phyloP scores from a whole-genome alignment of 2,888 invertebrate species.

The Dioctria rufipes region DNA sequence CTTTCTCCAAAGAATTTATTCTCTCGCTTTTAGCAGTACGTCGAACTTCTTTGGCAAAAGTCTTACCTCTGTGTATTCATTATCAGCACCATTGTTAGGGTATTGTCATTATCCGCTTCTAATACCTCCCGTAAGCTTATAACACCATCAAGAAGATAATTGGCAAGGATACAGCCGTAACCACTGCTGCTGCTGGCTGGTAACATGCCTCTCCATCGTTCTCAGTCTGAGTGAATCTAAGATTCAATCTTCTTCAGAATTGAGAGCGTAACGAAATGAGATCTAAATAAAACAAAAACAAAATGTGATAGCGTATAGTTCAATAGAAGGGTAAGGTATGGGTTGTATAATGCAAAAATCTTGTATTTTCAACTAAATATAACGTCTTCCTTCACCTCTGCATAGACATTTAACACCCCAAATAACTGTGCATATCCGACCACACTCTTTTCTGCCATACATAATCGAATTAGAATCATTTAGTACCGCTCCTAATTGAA shows the following conservation, averaged over 20 bases:
- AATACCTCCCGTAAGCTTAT: constrained; percentile 47
- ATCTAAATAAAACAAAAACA: constrained; percentile 42
- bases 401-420: neutral
- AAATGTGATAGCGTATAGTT: constrained; percentile 45
- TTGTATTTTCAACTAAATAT: constrained; percentile 40
- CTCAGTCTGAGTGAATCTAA: constrained; percentile 13
- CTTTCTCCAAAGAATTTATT: constrained; percentile 12
- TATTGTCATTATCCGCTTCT: constrained; percentile 46
- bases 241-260: constrained; percentile 40
- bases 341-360: constrained; percentile 50
- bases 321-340: neutral
- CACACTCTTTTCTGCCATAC: constrained; percentile 58
- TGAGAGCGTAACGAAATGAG: constrained; percentile 20
- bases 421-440: constrained; percentile 20
- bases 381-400: constrained; percentile 12
- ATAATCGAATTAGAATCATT: constrained; percentile 71
- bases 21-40: constrained; percentile 16
- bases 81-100: constrained; percentile 48
- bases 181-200: constrained; percentile 1
- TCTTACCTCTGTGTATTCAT: constrained; percentile 48
- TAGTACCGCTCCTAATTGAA: constrained; percentile 61
- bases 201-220: neutral
- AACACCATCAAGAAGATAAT: constrained; percentile 54
- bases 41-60: neutral
- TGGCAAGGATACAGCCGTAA: constrained; percentile 35